Evolutionary conservation across 2,888 invertebrate genomes (phyloP), one percentile per base, ranked within the genome.

Genomic region (Agrochola circellaris): DNA sequence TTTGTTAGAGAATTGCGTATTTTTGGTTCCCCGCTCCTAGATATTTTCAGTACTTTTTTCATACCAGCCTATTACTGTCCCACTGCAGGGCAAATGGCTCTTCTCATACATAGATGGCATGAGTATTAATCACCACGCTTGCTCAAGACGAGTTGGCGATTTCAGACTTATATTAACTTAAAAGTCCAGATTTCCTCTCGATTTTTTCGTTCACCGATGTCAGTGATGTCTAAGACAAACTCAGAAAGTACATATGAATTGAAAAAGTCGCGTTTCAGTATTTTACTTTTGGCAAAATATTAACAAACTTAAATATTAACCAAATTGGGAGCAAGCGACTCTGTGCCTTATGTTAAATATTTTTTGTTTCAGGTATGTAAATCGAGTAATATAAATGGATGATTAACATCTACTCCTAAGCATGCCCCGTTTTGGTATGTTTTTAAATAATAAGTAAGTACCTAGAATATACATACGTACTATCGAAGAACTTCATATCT

Each of bases 281-380:
- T 64, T 64, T 15, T 15, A 17, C 2, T 9, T 38, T n/a, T 38
- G 17, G n/a, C 15, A 64, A 38, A 65, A 42, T 64, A 38, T 38
- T 34, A 38, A 62, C 23, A 48, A 15, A 30, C 8, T 15, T 23
- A 9, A 34, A 23, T 67, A 34, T 17, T 6, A 51, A 68, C 15
- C 15, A 67, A 54, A 54, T 54, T 38, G 0, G 9, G 34, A 2
- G n/a, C 13, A 13, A 64, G 15, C 65, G 34, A 34, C 4, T 38
- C 17, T 26, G 38, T 65, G 1, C n/a, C n/a, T n/a, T n/a, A n/a
- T n/a, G n/a, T n/a, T n/a, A n/a, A n/a, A n/a, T n/a, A n/a, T n/a
- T 45, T 56, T 74, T 75, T 84, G 60, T 84, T 84, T 54, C 84
- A 84, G 84, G 84, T 84, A 84, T 30, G 82, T 76, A 60, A 56